Base-by-base conservation (phyloP, 2,797 vertebrate genomes). In the Typhlichthys eigenmanni region DNA sequence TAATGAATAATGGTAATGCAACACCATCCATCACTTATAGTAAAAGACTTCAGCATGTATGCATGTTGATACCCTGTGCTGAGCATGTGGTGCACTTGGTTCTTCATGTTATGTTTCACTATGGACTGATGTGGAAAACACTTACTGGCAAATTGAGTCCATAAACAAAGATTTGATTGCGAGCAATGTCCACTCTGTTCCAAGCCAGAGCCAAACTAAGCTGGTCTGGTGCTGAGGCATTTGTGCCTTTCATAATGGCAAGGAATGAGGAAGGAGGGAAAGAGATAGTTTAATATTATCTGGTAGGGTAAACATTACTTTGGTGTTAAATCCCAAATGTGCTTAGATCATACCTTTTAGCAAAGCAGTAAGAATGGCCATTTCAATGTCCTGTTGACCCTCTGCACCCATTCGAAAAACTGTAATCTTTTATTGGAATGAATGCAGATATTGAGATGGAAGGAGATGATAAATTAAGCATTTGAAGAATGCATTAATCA, bases 151-250 rank as follows among this genome's bases (percentile, higher is more conserved):
- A 95, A 79, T 96, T 95, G 78, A 97, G 96, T 63, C 98, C 97
- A 0, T 97, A 98, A 60, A 98, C 95, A 82, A 99, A 99, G 84
- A 99, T 98, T 72, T 99, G 98, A 84, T 96, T 99, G 53, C 95
- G 94, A 61, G 98, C 98, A 47, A 99, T 99, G 62, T 99, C 98
- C 58, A 99, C 97, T 46, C 98, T 92, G 82, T 99, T 99, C 98
- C 98, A 99, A 68, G 98, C 97, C 87, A 99, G 89, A 55, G 96
- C 98, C 91, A 99, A 85, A 66, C 97, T 98, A 71, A 99, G 91
- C 89, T 99, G 98, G 78, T 99, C 98, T 1, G 96, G 94, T 10
- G 97, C 95, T 0, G 98, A 94, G 0, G 95, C 98, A 0, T 98
- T 99, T 1, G 98, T 99, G 73, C 98, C 98, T 99, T 81, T 58